These are phyloP conservation scores for Empis stercorea DNA, from an alignment of 2,888 invertebrate genomes.

Conservation along the genomic window DNA sequence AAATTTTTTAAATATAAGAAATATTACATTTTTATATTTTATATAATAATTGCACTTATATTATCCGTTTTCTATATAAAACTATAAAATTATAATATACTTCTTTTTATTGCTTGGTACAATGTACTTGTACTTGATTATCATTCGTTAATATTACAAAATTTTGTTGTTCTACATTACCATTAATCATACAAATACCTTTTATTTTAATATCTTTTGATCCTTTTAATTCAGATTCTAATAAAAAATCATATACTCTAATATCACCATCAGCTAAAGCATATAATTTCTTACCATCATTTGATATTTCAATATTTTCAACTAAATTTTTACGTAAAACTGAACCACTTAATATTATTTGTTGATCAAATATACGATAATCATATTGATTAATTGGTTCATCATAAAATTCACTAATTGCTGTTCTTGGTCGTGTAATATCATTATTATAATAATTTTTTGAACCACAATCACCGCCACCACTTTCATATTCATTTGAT, in stretches of 20 bases:
- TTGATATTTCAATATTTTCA: constrained; percentile 26
- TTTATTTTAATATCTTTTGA: neutral
- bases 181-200: constrained; percentile 7
- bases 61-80: too few relatives aligned
- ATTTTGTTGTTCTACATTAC: constrained; percentile 5
- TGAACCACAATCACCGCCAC: too few relatives aligned
- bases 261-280: constrained; percentile 27
- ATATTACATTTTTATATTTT: too few relatives aligned
- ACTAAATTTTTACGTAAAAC: constrained; percentile 27
- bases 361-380: constrained; percentile 27
- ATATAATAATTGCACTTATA: too few relatives aligned
- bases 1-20: too few relatives aligned
- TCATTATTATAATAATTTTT: neutral
- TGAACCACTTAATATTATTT: constrained; percentile 26
- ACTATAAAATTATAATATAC: too few relatives aligned
- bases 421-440: constrained; percentile 23
- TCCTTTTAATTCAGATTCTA: neutral
- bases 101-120: too few relatives aligned
- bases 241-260: constrained; percentile 25
- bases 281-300: constrained; percentile 27
- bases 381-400: constrained; percentile 24
- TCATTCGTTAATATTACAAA: constrained; percentile 7
- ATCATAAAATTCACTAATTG: constrained; percentile 19
- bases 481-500: constrained; percentile 13
- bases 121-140: constrained; percentile 6